Evolutionary conservation across 2,797 vertebrate species (phyloP), one percentile per base, ranked within the genome.

Genomic region (Gila robusta): DNA sequence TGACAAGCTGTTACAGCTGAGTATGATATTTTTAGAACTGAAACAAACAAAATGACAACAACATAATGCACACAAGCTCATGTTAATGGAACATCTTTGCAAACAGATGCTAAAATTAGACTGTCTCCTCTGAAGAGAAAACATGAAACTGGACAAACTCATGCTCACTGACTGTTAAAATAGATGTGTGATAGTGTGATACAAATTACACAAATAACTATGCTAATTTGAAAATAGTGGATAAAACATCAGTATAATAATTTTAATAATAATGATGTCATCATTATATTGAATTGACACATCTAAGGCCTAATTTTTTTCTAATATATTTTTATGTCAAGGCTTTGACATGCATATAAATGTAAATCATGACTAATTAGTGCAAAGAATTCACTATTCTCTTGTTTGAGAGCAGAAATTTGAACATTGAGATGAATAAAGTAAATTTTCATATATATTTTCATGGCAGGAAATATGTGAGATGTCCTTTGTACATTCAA

Each of bases 71-170:
- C 32, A n/a, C 37, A 28, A 17, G 14, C 26, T 47, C 26, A 35
- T 37, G 28, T 47, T 28, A 52, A 69, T 67, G 19, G 28, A 47
- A 81, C 64, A 52, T 32, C 71, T 37, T 66, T 66, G 21, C 21
- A 19, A 66, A 52, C 39, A 49, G 11, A 66, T 67, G 23, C 39
- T 66, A 64, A 12, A 39, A 52, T 26, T 64, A 35, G 70, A 44
- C 49, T 4, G 39, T 83, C 80, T 59, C 23, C 49, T 44, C 54
- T n/a, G 37, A 74, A 74, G 19, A 74, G 70, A 74, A 47, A 74
- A 74, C 56, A 74, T 44, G 5, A 74, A 66, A 47, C 67, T 59
- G 23, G 37, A 70, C 35, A 9, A 44, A 23, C 10, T 21, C 66
- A 39, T 54, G 71, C 23, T 8, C 49, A 44, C 26, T 3, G 23